Base-by-base conservation (phyloP, 1,140 invertebrate genomes). In the Phthorimaea operculella region DNA sequence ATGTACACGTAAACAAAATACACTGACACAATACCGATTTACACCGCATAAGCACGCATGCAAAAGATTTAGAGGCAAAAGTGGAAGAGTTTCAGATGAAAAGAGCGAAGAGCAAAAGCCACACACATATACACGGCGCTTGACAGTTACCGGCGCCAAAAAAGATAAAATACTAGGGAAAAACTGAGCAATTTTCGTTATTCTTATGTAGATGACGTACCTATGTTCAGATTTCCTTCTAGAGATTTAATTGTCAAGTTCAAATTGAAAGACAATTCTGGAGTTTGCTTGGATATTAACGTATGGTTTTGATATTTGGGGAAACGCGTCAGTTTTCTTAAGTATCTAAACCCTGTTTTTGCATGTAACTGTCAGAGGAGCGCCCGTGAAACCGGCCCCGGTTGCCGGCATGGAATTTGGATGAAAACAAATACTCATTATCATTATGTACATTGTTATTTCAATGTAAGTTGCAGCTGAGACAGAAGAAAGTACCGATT, bases 61-160 rank as follows among this genome's bases (percentile, higher is more conserved):
- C 81, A 82, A 84, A 82, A 84, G 79, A 84, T 82, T 79, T 74
- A 69, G 71, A 82, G 76, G 72, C 76, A 74, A 78, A 75, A 79
- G 76, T 75, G 54, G 72, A 73, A 74, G 68, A 67, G 60, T 49
- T 47, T 17, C 18, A 58, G 52, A 54, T 54, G 57, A 58, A 73
- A 57, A 59, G 54, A 64, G 61, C 64, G 66, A 64, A 64, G 65
- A 69, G 70, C 66, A 63, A 33, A 72, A 68, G 65, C 63, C 60
- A 62, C 57, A 63, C 49, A 51, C 11, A 21, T 12, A 51, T 28
- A 4, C 21, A 28, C 21, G 21, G 21, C 21, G 21, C 21, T 28
- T 28, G 21, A 28, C 21, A 28, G 21, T 28, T 28, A 28, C 21
- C 21, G 21, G 21, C 21, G 21, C 6, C 21, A 28, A 28, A 4